Percentiles rank a stretch among this genome's conserved stretches.
Conservation (phyloP, 2,888 invertebrate genomes). For the Chironomus tentans region DNA sequence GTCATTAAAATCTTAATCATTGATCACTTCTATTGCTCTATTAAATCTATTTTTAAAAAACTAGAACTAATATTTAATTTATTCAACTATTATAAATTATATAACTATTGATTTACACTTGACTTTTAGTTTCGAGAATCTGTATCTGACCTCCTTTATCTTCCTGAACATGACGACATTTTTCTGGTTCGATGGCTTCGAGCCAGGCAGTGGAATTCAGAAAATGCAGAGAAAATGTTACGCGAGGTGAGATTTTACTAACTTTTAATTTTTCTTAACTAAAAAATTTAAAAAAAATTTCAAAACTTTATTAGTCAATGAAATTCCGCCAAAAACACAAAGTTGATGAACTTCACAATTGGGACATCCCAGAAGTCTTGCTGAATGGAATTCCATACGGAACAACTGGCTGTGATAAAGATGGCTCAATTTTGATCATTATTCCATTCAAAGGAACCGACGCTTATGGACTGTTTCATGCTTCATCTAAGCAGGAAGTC, state of each 20-base stretch:
- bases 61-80: too few species aligned
- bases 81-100: too few species aligned
- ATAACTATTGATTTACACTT: too few species aligned
- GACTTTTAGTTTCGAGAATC: too few species aligned
- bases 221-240: constrained; percentile 84
- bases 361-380: constrained; percentile 63
- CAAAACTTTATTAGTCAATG: constrained; percentile 49
- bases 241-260: constrained; percentile 59
- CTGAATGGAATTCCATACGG: constrained; percentile 70
- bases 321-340: constrained; percentile 69
- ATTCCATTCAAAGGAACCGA: constrained; percentile 75
- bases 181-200: constrained; percentile 71
- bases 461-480: constrained; percentile 69
- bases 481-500: constrained; percentile 60
- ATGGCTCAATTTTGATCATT: constrained; percentile 71
- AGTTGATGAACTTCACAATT: constrained; percentile 56
- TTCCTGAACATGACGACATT: constrained; percentile 65
- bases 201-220: constrained; percentile 78
- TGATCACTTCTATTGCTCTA: too few species aligned
- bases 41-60: too few species aligned
- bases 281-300: not conserved
- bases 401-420: constrained; percentile 68
- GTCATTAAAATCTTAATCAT: too few species aligned
- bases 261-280: not conserved
- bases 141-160: too few species aligned